Percentiles rank a stretch among this genome's conserved stretches.
These are phyloP conservation scores for Anastatus disparis DNA, from an alignment of 1,140 invertebrate species.

Conservation along the genomic window DNA sequence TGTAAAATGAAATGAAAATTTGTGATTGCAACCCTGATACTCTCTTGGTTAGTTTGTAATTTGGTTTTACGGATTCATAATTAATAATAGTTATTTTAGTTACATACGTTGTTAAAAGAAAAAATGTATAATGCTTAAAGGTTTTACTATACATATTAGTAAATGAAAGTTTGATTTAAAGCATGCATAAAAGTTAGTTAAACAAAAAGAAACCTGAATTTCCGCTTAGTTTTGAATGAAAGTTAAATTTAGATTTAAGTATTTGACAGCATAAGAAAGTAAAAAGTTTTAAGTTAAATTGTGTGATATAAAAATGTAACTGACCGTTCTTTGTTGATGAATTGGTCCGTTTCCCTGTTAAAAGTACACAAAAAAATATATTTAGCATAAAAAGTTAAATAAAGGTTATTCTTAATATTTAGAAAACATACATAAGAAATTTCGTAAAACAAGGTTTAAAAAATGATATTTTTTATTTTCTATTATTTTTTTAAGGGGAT, in stretches of 20 bases:
- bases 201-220: slow-evolving; percentile 21
- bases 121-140: too few species aligned
- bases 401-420: not conserved
- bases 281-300: slow-evolving; percentile 27
- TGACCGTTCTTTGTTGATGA: slow-evolving; percentile 37
- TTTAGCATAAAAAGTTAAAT: not conserved
- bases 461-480: too few species aligned
- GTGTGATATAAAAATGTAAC: slow-evolving; percentile 20
- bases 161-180: not conserved
- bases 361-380: slow-evolving; percentile 22
- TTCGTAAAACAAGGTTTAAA: too few species aligned
- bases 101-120: not conserved
- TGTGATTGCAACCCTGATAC: too few species aligned
- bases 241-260: slow-evolving; percentile 25
- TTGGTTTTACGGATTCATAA: too few species aligned
- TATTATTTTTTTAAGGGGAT: too few species aligned
- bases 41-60: too few species aligned
- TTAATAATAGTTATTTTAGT: too few species aligned
- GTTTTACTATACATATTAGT: not conserved
- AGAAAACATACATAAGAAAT: too few species aligned
- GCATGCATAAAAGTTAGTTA: not conserved
- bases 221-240: slow-evolving; percentile 11
- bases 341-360: slow-evolving; percentile 37
- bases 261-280: slow-evolving; percentile 10
- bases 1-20: too few species aligned